phyloP scores from a whole-genome alignment of 2,113 vertebrate species.

The Coracopsis vasa region DNA sequence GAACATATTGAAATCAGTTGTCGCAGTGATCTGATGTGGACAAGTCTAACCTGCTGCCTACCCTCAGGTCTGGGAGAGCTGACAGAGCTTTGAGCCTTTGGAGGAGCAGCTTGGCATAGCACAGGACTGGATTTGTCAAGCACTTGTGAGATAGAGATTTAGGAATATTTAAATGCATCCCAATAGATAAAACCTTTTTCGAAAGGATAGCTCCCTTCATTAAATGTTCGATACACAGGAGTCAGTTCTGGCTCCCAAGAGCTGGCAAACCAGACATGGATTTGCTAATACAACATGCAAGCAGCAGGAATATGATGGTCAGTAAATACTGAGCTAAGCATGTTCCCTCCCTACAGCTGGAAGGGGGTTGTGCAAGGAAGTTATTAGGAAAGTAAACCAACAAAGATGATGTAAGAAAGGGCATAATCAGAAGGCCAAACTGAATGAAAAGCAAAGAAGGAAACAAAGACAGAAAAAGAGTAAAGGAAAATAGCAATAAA shows the following conservation, averaged over 20 bases:
- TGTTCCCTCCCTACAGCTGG: background rate
- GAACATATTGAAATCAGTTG: background rate
- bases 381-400: background rate
- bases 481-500: background rate
- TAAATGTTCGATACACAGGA: rapidly evolving
- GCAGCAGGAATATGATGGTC: background rate
- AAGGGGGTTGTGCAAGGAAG: background rate
- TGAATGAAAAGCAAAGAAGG: background rate
- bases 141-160: background rate
- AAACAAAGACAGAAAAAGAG: background rate
- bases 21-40: background rate
- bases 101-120: background rate
- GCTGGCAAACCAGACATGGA: background rate
- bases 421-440: background rate
- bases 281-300: background rate
- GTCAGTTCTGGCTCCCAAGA: background rate
- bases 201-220: background rate
- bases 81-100: background rate
- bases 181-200: background rate
- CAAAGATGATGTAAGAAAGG: background rate
- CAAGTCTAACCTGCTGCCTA: background rate
- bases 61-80: background rate
- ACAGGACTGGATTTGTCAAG: background rate
- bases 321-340: background rate
- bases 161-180: background rate